Conservation (phyloP, 2,113 vertebrate genomes). For the Oncorhynchus kisutch region DNA sequence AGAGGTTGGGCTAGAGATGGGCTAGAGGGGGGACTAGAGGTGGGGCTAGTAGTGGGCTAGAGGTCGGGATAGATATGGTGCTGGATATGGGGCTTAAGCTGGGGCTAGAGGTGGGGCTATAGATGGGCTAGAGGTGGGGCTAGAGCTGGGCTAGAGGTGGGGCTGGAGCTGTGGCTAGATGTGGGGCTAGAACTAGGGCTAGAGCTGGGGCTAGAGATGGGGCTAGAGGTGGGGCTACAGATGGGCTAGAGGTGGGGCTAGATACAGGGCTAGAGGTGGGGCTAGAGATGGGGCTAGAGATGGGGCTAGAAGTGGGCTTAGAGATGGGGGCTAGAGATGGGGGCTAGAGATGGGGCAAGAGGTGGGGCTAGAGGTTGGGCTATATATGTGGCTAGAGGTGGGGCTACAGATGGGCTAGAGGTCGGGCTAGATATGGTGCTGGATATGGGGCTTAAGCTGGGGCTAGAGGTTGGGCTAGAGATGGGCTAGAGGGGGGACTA, state of each 20-base stretch:
- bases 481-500: neutral
- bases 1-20: too few relatives aligned
- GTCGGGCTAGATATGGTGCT: too few relatives aligned
- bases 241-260: neutral
- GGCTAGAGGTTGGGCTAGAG: neutral
- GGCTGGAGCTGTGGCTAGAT: neutral
- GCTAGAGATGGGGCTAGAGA: too few relatives aligned
- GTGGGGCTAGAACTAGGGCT: too few relatives aligned
- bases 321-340: neutral
- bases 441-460: neutral
- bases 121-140: neutral
- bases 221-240: neutral
- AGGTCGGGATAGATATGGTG: too few relatives aligned
- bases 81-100: fast-evolving
- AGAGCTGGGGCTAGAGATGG: too few relatives aligned
- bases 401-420: neutral
- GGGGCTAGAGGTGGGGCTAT: neutral
- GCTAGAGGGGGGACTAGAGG: too few relatives aligned
- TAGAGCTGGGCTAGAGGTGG: too few relatives aligned
- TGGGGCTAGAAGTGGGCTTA: fast-evolving
- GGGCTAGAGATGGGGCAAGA: too few relatives aligned
- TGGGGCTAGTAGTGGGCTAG: neutral
- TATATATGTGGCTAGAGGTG: neutral
- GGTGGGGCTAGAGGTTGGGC: neutral
- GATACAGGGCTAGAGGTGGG: neutral